These are phyloP conservation scores for Andrena flavipes DNA, from an alignment of 2,888 invertebrate species.

Conservation along the genomic window DNA sequence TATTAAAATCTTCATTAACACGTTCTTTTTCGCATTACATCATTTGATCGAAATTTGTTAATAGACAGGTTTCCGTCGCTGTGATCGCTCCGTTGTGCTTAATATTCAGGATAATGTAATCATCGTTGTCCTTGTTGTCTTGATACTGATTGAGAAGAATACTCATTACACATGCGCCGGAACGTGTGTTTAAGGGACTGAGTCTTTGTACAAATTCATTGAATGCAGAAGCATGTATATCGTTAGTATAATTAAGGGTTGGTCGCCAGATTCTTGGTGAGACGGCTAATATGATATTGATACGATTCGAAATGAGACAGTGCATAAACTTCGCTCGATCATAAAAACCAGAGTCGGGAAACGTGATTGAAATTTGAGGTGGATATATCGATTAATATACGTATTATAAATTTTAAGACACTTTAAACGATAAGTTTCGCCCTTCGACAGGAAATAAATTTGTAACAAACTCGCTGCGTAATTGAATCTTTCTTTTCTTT, in stretches of 20 bases:
- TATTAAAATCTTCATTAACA: conserved; percentile 36
- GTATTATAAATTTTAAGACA: conserved; percentile 25
- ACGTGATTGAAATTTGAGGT: not conserved
- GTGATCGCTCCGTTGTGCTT: conserved; percentile 59
- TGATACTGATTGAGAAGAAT: conserved; percentile 53
- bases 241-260: conserved; percentile 68
- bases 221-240: conserved; percentile 58
- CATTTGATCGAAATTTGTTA: conserved; percentile 34
- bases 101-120: conserved; percentile 36
- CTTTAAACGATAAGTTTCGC: conserved; percentile 9
- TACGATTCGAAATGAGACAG: conserved; percentile 64
- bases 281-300: conserved; percentile 36
- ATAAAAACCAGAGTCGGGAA: not conserved
- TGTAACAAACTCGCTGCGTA: conserved; percentile 35
- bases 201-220: conserved; percentile 66
- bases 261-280: conserved; percentile 71
- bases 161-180: conserved; percentile 60
- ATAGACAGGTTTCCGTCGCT: conserved; percentile 42
- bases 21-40: conserved; percentile 39
- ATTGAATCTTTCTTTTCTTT: conserved; percentile 3
- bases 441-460: conserved; percentile 19
- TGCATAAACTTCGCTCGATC: conserved; percentile 40
- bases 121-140: conserved; percentile 39
- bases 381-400: not conserved
- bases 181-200: conserved; percentile 57